Evolutionary conservation across 2,888 invertebrate genomes (phyloP).

Genomic region (Macrophya alboannulata): DNA sequence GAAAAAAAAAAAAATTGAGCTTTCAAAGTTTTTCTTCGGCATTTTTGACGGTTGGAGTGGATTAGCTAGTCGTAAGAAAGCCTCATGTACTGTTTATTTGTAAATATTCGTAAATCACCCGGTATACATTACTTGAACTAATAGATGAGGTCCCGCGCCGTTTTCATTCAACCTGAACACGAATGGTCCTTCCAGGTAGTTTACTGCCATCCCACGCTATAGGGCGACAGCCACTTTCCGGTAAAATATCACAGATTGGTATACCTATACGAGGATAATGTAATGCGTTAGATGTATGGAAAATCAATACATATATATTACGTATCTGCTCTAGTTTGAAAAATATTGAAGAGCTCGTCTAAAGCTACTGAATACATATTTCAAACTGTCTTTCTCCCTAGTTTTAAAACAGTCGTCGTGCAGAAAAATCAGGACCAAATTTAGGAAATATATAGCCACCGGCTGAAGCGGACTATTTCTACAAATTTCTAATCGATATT

Average conservation of each 20-base stretch:
- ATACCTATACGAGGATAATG: slow-evolving; percentile 49
- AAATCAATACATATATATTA: slow-evolving; percentile 51
- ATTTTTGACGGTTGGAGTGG: neutral
- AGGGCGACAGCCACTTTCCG: slow-evolving; percentile 46
- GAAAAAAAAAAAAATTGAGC: neutral
- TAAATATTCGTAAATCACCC: slow-evolving; percentile 11
- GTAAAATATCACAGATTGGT: slow-evolving; percentile 50
- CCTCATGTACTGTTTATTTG: neutral
- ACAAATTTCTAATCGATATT: neutral
- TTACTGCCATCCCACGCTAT: slow-evolving; percentile 67
- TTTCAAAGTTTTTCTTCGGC: neutral
- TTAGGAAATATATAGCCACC: neutral
- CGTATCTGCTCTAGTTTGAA: slow-evolving; percentile 25
- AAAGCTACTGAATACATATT: slow-evolving; percentile 1
- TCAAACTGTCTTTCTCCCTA: neutral
- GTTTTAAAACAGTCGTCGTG: neutral
- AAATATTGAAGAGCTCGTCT: slow-evolving; percentile 1
- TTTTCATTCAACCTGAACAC: slow-evolving; percentile 89
- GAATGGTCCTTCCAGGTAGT: slow-evolving; percentile 84
- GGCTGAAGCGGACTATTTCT: neutral
- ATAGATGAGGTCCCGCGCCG: slow-evolving; percentile 87
- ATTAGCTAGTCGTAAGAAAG: neutral
- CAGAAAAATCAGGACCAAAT: neutral
- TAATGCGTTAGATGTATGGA: slow-evolving; percentile 45
- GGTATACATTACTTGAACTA: slow-evolving; percentile 84